Conservation (phyloP, 2,888 invertebrate genomes). For the Heliconius cydno region DNA sequence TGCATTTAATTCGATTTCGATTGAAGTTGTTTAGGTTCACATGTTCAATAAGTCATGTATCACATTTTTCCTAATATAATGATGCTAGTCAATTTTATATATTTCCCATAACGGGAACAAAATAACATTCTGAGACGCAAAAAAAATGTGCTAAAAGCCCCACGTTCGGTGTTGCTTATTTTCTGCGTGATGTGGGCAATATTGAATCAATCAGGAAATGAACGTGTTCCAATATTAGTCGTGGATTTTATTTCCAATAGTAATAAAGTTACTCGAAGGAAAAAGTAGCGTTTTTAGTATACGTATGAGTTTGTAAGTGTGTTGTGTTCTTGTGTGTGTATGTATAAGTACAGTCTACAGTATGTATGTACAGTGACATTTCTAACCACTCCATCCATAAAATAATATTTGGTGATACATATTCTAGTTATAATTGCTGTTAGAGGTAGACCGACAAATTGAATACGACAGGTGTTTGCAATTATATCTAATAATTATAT, state of each 20-base stretch:
- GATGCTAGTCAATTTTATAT: neutral
- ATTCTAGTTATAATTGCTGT: neutral
- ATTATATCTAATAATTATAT: neutral
- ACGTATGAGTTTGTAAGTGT: neutral
- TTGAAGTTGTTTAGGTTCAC: too few relatives aligned
- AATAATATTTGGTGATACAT: too few relatives aligned
- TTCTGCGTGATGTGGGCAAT: neutral
- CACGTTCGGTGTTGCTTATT: constrained; percentile 10
- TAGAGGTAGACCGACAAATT: neutral
- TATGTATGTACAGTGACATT: too few relatives aligned
- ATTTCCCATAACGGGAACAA: constrained; percentile 7
- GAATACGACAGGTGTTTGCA: constrained; percentile 11
- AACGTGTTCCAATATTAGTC: constrained; percentile 10
- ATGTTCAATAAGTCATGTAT: neutral
- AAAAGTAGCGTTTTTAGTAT: neutral
- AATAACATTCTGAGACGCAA: constrained; percentile 5
- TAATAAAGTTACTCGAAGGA: neutral
- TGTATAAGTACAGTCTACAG: too few relatives aligned
- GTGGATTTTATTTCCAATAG: constrained; percentile 10
- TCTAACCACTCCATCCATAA: too few relatives aligned
- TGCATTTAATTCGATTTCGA: too few relatives aligned
- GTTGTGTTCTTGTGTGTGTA: neutral
- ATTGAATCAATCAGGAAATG: constrained; percentile 18
- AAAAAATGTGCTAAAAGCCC: constrained; percentile 11
- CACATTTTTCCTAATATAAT: neutral